Base-by-base conservation (phyloP, 2,113 vertebrate species). In the Hymenochirus boettgeri region DNA sequence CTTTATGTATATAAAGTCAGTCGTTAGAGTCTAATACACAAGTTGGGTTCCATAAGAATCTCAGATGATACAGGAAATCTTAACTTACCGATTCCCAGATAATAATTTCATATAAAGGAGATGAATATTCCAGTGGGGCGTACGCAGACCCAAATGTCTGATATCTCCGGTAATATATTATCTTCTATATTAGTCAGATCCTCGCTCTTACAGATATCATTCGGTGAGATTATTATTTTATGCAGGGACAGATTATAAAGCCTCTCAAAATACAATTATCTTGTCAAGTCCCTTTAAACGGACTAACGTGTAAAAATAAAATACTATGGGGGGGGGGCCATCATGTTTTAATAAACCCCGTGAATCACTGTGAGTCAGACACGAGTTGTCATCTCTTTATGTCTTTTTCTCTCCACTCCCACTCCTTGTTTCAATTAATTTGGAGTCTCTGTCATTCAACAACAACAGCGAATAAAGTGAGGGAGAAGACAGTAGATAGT, bases 371-470 rank as follows among this genome's bases (percentile, higher is more conserved):
- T 48, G 55, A 67, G 55, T 67, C 64, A 59, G 46, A 51, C 56
- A 51, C 17, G 42, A 45, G 47, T 58, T 66, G 64, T 59, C 64
- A 67, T 59, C 64, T 67, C 39, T 67, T 27, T 47, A 26, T 53
- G n/a, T 3, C 13, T 22, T 15, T 31, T 18, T 31, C 25, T 35
- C 54, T 57, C 11, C 27, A 18, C 25, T 33, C 27, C 47, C 24
- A 27, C 48, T 39, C 22, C 22, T 56, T 26, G 33, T 19, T 42
- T 60, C 47, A 59, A 67, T 67, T 67, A 59, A 67, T 67, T 52
- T 67, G 55, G 42, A 42, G 35, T 31, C 47, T 45, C 24, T 67
- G 65, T 67, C 57, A 67, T 67, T 67, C 65, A 60, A 23, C 42
- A 13, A n/a, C n/a, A n/a, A n/a, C n/a, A n/a, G n/a, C n/a, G n/a